Percentiles rank a stretch among this genome's conserved stretches.
Evolutionary conservation across 2,113 vertebrate genomes (phyloP).

Genomic region (Lichenostomus cassidix): DNA sequence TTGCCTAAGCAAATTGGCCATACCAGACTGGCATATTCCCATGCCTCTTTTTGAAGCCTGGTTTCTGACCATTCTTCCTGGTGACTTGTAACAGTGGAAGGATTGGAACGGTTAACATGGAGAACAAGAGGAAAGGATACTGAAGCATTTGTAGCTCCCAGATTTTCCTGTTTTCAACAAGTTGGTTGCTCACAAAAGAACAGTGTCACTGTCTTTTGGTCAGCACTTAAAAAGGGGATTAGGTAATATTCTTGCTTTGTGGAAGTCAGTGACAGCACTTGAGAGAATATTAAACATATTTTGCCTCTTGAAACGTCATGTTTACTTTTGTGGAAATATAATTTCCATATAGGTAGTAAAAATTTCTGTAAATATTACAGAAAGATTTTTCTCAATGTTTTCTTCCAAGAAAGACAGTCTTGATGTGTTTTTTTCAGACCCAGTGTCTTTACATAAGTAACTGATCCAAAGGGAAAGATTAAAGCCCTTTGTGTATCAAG

Average conservation of each 20-base stretch:
- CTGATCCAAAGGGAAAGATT: neutral
- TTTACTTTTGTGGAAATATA: neutral
- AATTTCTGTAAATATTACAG: neutral
- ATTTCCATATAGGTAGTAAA: neutral
- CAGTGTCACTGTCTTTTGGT: neutral
- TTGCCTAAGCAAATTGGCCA: neutral
- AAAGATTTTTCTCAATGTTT: neutral
- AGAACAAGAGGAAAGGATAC: neutral
- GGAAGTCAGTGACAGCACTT: neutral
- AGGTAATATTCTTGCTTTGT: neutral
- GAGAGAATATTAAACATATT: neutral
- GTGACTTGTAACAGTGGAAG: neutral
- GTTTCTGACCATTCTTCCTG: neutral
- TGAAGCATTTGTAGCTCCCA: neutral
- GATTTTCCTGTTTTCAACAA: neutral
- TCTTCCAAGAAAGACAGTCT: neutral
- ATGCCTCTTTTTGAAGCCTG: neutral
- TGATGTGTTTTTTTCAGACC: neutral
- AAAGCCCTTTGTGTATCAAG: neutral
- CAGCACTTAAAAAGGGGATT: neutral
- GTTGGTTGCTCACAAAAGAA: neutral
- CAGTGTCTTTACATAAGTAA: neutral
- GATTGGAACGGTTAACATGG: neutral
- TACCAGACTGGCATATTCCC: neutral
- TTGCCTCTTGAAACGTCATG: neutral